These are phyloP conservation scores for Lutraria rhynchaena DNA, from an alignment of 1,140 invertebrate species.

Conservation along the genomic window DNA sequence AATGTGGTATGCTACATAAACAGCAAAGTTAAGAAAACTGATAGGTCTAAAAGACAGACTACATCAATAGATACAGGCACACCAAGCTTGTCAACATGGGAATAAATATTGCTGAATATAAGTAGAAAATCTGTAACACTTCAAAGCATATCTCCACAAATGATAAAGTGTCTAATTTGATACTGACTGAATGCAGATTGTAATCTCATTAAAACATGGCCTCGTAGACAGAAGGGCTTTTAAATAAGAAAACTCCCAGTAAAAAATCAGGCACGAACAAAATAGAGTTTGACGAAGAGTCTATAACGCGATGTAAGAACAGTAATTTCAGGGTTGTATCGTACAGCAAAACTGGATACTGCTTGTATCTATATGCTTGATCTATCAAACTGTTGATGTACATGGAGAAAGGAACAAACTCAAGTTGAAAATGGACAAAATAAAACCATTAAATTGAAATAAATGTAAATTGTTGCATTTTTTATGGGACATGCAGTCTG, in stretches of 20 bases:
- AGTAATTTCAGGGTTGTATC: no score
- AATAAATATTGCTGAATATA: conserved; percentile 57
- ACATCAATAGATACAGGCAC: conserved; percentile 42
- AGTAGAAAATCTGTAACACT: conserved; percentile 24
- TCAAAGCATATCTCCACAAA: conserved; percentile 41
- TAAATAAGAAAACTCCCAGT: conserved; percentile 32
- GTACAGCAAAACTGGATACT: no score
- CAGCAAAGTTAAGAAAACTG: conserved; percentile 25
- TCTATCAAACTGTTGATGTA: no score
- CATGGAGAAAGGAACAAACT: no score
- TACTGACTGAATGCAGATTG: conserved; percentile 47
- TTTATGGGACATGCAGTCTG: no score
- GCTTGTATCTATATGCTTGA: no score
- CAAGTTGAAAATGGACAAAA: neutral
- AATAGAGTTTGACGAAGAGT: no score
- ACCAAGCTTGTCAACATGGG: conserved; percentile 24
- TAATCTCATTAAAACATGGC: conserved; percentile 52
- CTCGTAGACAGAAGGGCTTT: conserved; percentile 43
- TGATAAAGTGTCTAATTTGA: conserved; percentile 46
- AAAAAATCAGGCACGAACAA: neutral
- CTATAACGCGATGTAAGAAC: no score
- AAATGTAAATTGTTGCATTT: neutral
- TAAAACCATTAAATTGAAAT: neutral
- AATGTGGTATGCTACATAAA: conserved; percentile 34
- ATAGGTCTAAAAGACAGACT: conserved; percentile 24